These are phyloP conservation scores for Brachypalpus laphriformis DNA, from an alignment of 2,888 invertebrate genomes.

Conservation along the genomic window DNA sequence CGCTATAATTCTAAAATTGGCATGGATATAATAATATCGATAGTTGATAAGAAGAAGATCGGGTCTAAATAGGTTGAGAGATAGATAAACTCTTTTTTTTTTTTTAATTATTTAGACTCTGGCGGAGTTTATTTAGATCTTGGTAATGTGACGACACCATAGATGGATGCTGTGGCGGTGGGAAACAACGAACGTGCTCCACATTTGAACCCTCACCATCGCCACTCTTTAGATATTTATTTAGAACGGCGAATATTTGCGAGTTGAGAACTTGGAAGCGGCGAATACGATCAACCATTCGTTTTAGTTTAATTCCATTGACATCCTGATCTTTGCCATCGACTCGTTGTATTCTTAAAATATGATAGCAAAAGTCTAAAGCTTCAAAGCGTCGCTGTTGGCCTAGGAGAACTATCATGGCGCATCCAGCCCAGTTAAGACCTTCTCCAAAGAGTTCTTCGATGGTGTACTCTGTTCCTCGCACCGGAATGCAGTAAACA, in stretches of 20 bases:
- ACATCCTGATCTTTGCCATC: slow-evolving; percentile 98
- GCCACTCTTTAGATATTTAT: slow-evolving; percentile 95
- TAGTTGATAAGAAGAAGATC: slow-evolving; percentile 45
- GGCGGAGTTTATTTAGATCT: slow-evolving; percentile 85
- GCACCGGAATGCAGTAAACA: slow-evolving; percentile 98
- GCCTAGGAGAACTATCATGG: slow-evolving; percentile 96
- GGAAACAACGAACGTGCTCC: slow-evolving; percentile 98
- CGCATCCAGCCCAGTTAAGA: slow-evolving; percentile 99
- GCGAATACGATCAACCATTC: slow-evolving; percentile 98
- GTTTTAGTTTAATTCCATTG: slow-evolving; percentile 96
- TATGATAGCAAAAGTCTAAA: slow-evolving; percentile 99
- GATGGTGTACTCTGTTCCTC: slow-evolving; percentile 97
- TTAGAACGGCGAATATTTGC: slow-evolving; percentile 97
- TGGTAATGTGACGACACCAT: slow-evolving; percentile 84
- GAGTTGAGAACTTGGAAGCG: slow-evolving; percentile 99
- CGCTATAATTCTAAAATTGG: slow-evolving; percentile 45
- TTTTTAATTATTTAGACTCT: slow-evolving; percentile 82
- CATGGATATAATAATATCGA: slow-evolving; percentile 49
- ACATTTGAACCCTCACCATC: slow-evolving; percentile 93
- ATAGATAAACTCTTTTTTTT: slow-evolving; percentile 30
- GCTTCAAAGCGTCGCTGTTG: slow-evolving; percentile 98
- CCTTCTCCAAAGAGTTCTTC: slow-evolving; percentile 99
- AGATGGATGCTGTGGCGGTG: slow-evolving; percentile 94
- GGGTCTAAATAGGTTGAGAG: slow-evolving; percentile 6
- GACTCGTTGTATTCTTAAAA: slow-evolving; percentile 96